Evolutionary conservation across 2,888 invertebrate genomes (phyloP).

Genomic region (Gastrophysa polygoni): DNA sequence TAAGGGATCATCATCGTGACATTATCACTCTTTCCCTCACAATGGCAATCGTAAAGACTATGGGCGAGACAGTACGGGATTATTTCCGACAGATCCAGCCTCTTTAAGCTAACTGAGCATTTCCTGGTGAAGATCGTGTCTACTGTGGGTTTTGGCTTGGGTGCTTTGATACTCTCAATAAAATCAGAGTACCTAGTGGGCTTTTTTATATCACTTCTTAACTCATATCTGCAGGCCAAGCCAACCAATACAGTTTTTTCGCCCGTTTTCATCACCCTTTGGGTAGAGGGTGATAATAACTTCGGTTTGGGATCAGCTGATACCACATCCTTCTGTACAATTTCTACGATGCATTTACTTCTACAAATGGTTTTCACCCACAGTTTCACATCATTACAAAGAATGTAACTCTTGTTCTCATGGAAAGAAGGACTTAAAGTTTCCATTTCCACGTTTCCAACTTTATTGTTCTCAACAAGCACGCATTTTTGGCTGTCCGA

Average conservation of each 20-base stretch:
- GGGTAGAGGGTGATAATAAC: conserved; percentile 63
- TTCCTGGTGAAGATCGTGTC: conserved; percentile 13
- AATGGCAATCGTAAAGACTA: conserved; percentile 69
- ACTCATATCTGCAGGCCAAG: conserved; percentile 58
- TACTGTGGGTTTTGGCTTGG: conserved; percentile 10
- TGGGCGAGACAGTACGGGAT: conserved; percentile 72
- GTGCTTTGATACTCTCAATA: conserved; percentile 48
- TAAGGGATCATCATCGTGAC: background rate
- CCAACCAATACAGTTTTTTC: conserved; percentile 70
- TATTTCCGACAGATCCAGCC: conserved; percentile 51
- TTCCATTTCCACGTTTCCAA: conserved; percentile 3
- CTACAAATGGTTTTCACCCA: conserved; percentile 34
- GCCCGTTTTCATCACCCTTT: conserved; percentile 70
- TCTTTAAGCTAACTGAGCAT: conserved; percentile 35
- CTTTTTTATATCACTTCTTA: conserved; percentile 64
- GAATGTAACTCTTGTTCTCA: conserved; percentile 37
- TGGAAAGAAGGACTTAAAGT: background rate
- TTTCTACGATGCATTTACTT: conserved; percentile 35
- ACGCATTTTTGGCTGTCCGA: too few relatives aligned
- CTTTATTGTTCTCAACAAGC: too few relatives aligned
- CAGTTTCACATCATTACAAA: conserved; percentile 41
- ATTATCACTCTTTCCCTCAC: conserved; percentile 56
- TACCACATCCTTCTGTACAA: conserved; percentile 55
- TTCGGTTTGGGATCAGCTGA: conserved; percentile 40
- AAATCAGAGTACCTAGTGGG: conserved; percentile 69